These are phyloP conservation scores for Papilio polyxenes DNA, from an alignment of 1,140 invertebrate genomes.

Conservation along the genomic window DNA sequence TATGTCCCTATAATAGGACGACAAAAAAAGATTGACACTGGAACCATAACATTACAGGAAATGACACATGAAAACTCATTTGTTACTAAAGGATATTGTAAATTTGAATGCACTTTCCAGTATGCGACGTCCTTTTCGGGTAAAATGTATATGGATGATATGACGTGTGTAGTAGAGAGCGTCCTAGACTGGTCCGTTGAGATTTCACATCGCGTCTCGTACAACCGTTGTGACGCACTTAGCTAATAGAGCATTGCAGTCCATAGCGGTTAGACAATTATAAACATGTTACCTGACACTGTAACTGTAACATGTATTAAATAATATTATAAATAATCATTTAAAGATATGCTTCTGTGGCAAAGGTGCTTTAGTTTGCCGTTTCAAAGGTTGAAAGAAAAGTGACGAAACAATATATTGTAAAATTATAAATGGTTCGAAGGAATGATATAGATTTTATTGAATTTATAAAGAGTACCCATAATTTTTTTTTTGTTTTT, in stretches of 20 bases:
- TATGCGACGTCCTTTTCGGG: conserved; percentile 1
- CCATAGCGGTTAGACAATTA: conserved; percentile 1
- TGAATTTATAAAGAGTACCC: too few relatives aligned
- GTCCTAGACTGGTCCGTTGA: conserved; percentile 56
- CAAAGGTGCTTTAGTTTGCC: too few relatives aligned
- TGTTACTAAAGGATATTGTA: not conserved
- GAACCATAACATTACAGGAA: too few relatives aligned
- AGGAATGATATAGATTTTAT: too few relatives aligned
- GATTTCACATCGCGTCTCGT: conserved; percentile 60
- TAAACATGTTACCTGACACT: conserved; percentile 7
- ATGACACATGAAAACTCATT: too few relatives aligned
- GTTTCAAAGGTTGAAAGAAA: not conserved
- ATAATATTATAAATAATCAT: not conserved
- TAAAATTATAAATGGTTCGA: too few relatives aligned
- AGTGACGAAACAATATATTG: too few relatives aligned
- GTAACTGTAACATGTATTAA: conserved; percentile 17
- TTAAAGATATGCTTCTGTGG: too few relatives aligned
- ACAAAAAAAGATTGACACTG: too few relatives aligned
- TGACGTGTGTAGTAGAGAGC: conserved; percentile 47
- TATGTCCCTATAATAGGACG: too few relatives aligned
- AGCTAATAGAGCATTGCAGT: conserved; percentile 7
- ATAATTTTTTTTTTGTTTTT: too few relatives aligned
- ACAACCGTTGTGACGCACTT: conserved; percentile 14
- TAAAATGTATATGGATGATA: conserved; percentile 31
- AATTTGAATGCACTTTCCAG: conserved; percentile 30